These are phyloP conservation scores for Solenopsis invicta DNA, from an alignment of 1,140 invertebrate genomes.

Conservation along the genomic window DNA sequence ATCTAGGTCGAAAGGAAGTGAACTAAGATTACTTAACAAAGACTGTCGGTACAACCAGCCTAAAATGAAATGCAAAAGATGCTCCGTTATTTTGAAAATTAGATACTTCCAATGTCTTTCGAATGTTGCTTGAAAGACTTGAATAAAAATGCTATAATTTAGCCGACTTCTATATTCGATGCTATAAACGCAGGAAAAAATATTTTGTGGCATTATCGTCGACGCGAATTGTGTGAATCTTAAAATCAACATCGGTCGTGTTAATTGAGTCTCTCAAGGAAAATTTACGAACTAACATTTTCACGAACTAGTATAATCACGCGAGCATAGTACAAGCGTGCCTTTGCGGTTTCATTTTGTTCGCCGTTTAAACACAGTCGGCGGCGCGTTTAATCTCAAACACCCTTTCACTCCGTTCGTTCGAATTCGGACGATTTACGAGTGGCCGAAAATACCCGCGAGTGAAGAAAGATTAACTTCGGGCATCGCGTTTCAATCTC, in stretches of 20 bases:
- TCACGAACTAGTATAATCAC: neutral
- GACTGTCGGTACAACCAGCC: neutral
- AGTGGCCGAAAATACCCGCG: slow-evolving; percentile 53
- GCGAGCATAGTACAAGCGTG: neutral
- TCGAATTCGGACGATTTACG: slow-evolving; percentile 57
- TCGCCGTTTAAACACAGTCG: neutral
- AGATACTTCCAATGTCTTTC: neutral
- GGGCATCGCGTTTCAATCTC: slow-evolving; percentile 52
- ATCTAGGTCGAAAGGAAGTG: neutral
- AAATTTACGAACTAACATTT: slow-evolving; percentile 2
- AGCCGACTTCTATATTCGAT: neutral
- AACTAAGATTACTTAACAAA: neutral
- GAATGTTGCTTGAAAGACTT: neutral
- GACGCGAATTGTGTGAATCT: neutral
- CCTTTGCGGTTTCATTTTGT: neutral
- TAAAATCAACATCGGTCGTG: neutral
- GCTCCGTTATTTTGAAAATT: neutral
- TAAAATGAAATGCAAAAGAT: neutral
- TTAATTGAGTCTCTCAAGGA: neutral
- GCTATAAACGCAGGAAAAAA: neutral
- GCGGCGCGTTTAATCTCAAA: slow-evolving; percentile 28
- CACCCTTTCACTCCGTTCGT: neutral
- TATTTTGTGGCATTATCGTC: neutral
- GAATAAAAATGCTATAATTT: neutral
- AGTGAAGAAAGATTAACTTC: slow-evolving; percentile 49